Percentiles rank a stretch among this genome's conserved stretches.
These are phyloP conservation scores for Bombus soroeensis DNA, from an alignment of 1,140 invertebrate genomes.

Conservation along the genomic window DNA sequence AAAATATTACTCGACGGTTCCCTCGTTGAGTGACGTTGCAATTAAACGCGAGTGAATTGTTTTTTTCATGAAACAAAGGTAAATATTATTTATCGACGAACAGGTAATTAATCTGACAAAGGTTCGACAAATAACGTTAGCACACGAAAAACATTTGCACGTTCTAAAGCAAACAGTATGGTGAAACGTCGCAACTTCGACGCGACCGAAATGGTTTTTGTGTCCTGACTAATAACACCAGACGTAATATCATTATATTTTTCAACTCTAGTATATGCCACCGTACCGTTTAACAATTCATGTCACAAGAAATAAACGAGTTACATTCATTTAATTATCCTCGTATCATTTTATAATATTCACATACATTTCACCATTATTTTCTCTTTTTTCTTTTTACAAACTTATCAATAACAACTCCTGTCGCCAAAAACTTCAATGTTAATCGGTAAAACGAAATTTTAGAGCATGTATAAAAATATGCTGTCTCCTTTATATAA, in stretches of 20 bases:
- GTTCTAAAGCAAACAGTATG: slow-evolving; percentile 30
- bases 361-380: neutral
- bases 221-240: neutral
- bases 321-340: neutral
- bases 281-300: neutral
- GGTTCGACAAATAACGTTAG: slow-evolving; percentile 23
- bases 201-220: neutral
- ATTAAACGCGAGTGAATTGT: slow-evolving; percentile 40
- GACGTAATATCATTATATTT: neutral
- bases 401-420: neutral
- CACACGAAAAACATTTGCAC: slow-evolving; percentile 36
- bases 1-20: slow-evolving; percentile 26
- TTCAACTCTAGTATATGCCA: neutral
- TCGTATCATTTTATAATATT: neutral
- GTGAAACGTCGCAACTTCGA: slow-evolving; percentile 14
- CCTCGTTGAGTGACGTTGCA: slow-evolving; percentile 33
- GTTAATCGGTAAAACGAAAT: neutral
- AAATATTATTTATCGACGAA: slow-evolving; percentile 46
- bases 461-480: neutral
- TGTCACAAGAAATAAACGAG: too few relatives aligned
- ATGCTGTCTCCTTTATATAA: neutral
- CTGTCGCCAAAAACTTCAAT: neutral
- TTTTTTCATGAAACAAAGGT: slow-evolving; percentile 33
- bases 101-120: slow-evolving; percentile 46
- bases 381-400: neutral